A percentile compares a stretch with the other conserved stretches of the same genome.
These are phyloP conservation scores for Smithornis capensis DNA, from an alignment of 2,113 vertebrate species.

Conservation along the genomic window DNA sequence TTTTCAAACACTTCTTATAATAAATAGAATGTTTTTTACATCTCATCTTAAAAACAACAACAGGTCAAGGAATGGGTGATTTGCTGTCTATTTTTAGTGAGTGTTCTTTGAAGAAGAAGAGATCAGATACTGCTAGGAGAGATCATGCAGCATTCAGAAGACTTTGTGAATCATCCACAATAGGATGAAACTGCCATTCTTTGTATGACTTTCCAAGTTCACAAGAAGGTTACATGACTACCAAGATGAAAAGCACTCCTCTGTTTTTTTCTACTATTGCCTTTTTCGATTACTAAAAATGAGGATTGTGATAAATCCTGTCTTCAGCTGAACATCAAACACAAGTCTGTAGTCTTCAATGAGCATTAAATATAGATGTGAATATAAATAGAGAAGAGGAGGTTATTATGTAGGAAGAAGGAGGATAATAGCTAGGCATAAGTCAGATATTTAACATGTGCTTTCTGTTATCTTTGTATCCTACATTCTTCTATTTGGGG, in stretches of 20 bases:
- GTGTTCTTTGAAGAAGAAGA: not conserved
- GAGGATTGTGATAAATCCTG: slow-evolving; percentile 57
- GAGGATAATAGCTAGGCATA: slow-evolving; percentile 38
- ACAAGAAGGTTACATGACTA: slow-evolving; percentile 55
- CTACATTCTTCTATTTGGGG: not conserved
- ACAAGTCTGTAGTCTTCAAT: slow-evolving; percentile 56
- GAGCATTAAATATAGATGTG: slow-evolving; percentile 47
- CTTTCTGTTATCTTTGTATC: not conserved
- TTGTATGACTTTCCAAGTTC: slow-evolving; percentile 50
- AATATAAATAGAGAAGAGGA: slow-evolving; percentile 47
- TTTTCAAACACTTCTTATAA: not conserved
- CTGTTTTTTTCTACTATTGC: not conserved
- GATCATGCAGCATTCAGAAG: slow-evolving; percentile 1
- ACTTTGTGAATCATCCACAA: not conserved
- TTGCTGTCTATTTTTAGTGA: slow-evolving; percentile 3
- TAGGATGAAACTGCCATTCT: slow-evolving; percentile 27
- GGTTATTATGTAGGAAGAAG: slow-evolving; percentile 46
- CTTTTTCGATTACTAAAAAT: slow-evolving; percentile 49
- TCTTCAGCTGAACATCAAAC: slow-evolving; percentile 56
- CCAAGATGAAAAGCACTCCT: slow-evolving; percentile 33
- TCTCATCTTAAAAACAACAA: slow-evolving; percentile 28
- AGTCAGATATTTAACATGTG: slow-evolving; percentile 21
- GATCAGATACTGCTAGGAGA: slow-evolving; percentile 9
- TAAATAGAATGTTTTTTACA: slow-evolving; percentile 10
- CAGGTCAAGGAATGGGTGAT: slow-evolving; percentile 32